Conservation (phyloP, 2,797 vertebrate genomes). For the Melanotaenia pygmaea region DNA sequence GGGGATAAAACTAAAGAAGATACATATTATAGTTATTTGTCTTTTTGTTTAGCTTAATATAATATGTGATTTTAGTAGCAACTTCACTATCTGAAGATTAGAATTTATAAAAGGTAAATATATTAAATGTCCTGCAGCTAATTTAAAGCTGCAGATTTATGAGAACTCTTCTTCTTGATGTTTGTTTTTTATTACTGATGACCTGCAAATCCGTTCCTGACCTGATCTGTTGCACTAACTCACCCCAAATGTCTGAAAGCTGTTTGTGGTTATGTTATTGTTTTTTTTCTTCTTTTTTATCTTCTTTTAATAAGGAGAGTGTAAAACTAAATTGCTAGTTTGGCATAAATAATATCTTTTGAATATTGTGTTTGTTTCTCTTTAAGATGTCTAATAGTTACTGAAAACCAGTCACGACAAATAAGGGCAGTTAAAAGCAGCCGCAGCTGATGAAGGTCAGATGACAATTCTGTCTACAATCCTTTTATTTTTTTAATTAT, state of each 20-base stretch:
- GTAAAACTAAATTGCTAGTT: neutral
- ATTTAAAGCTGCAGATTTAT: neutral
- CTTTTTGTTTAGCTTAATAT: conserved; percentile 3
- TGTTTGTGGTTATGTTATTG: neutral
- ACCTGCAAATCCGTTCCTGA: too few species aligned
- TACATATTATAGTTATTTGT: conserved; percentile 5
- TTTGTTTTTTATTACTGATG: too few species aligned
- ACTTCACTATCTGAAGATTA: neutral
- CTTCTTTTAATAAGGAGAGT: neutral
- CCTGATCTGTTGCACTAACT: neutral
- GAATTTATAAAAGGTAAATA: neutral
- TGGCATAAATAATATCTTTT: neutral
- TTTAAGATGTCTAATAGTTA: neutral
- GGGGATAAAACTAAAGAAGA: conserved; percentile 3
- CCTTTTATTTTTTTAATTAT: neutral
- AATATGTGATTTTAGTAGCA: neutral
- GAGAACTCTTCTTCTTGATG: too few species aligned
- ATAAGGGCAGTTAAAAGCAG: neutral
- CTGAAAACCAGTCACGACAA: neutral
- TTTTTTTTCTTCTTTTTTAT: neutral
- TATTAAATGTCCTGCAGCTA: neutral
- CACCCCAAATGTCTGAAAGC: neutral
- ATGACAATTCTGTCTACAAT: conserved; percentile 13
- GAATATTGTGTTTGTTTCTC: neutral
- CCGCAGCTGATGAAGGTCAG: neutral